phyloP scores from a whole-genome alignment of 2,113 vertebrate genomes.

The Shinisaurus crocodilurus region DNA sequence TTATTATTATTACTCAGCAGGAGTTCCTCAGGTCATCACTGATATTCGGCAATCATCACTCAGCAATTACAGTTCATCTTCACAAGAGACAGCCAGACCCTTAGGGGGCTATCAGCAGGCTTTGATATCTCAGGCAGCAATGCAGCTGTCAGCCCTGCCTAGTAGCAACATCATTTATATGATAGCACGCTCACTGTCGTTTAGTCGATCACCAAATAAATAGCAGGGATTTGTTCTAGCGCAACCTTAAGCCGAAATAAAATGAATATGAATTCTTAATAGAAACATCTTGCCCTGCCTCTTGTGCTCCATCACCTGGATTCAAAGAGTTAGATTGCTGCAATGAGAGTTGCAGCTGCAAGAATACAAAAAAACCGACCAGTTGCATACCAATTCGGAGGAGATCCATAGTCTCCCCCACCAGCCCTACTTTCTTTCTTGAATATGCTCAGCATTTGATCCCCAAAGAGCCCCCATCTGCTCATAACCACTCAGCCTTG shows the following conservation, averaged over 20 bases:
- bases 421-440: fast-evolving
- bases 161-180: neutral
- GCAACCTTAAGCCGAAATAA: neutral
- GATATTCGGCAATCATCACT: neutral
- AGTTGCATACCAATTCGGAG: neutral
- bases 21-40: neutral
- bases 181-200: neutral
- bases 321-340: neutral
- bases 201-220: slow-evolving; percentile 2
- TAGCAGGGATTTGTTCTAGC: neutral
- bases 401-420: neutral
- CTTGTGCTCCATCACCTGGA: neutral
- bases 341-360: neutral
- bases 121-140: slow-evolving; percentile 34
- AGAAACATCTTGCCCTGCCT: neutral
- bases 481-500: too few relatives aligned
- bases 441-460: neutral
- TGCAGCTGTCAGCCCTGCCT: slow-evolving; percentile 35
- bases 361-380: neutral
- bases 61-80: neutral
- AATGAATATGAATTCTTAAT: neutral
- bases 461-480: neutral
- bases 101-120: slow-evolving; percentile 60
- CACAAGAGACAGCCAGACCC: neutral
- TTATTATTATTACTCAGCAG: neutral